Evolutionary conservation across 2,888 invertebrate genomes (phyloP).

Genomic region (Cerceris ruficornis): DNA sequence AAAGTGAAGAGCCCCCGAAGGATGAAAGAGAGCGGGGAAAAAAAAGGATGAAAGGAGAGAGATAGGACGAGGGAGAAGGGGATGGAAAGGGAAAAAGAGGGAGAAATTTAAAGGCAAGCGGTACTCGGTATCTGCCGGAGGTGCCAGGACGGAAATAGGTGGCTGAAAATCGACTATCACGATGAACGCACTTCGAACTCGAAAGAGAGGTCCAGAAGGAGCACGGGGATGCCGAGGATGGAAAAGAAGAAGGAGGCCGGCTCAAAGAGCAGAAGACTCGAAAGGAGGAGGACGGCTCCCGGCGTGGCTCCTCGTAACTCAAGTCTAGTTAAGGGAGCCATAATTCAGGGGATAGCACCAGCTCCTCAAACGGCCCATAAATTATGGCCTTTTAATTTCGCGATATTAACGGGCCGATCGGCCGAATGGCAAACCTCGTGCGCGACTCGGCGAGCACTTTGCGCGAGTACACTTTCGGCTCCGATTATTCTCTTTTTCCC

Average conservation of each 20-base stretch:
- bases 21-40: conserved; percentile 22
- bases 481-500: conserved; percentile 6
- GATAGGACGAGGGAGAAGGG: background rate
- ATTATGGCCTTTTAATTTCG: conserved; percentile 80
- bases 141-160: conserved; percentile 66
- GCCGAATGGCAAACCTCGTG: conserved; percentile 58
- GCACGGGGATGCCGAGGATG: conserved; percentile 48
- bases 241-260: conserved; percentile 67
- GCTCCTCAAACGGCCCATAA: conserved; percentile 80
- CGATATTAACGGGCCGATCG: conserved; percentile 79
- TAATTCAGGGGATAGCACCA: conserved; percentile 80
- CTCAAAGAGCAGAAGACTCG: conserved; percentile 67
- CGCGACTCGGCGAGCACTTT: conserved; percentile 43
- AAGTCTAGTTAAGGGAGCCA: conserved; percentile 81
- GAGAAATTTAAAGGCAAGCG: conserved; percentile 58
- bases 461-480: background rate
- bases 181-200: conserved; percentile 58
- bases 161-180: conserved; percentile 64
- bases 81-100: conserved; percentile 7
- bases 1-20: background rate
- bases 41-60: background rate
- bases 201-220: conserved; percentile 47
- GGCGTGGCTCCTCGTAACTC: conserved; percentile 79
- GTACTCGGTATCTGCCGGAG: conserved; percentile 53
- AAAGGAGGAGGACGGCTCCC: conserved; percentile 69